Evolutionary conservation across 2,113 vertebrate genomes (phyloP).

Genomic region (Muntiacus reevesi): DNA sequence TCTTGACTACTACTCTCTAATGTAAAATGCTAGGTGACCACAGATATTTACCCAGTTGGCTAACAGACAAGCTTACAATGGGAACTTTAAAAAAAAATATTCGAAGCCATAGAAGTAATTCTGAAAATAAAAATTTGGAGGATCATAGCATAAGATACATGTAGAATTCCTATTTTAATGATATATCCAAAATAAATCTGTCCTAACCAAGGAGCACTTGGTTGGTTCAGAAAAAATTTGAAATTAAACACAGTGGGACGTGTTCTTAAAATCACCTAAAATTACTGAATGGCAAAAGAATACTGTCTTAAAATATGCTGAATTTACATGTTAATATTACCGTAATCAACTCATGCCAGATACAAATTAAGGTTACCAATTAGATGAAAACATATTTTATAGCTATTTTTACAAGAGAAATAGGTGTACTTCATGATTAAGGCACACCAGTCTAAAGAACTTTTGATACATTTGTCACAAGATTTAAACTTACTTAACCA

Average conservation of each 20-base stretch:
- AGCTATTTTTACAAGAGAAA: constrained; percentile 48
- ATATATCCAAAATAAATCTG: constrained; percentile 13
- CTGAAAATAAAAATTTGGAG: constrained; percentile 12
- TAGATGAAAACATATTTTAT: constrained; percentile 40
- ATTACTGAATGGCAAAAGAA: constrained; percentile 52
- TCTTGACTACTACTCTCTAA: background rate
- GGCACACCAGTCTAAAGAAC: constrained; percentile 40
- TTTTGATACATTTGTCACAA: constrained; percentile 49
- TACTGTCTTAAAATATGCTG: constrained; percentile 52
- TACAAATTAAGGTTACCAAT: constrained; percentile 33
- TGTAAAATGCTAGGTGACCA: background rate
- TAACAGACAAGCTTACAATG: constrained; percentile 5
- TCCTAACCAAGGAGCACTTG: constrained; percentile 12
- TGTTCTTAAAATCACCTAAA: constrained; percentile 49
- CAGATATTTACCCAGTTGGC: background rate
- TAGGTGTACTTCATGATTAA: constrained; percentile 60
- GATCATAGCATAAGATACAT: background rate
- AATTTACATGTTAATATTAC: constrained; percentile 19
- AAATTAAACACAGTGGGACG: constrained; percentile 24
- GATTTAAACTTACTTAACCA: constrained; percentile 55
- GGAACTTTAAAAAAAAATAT: constrained; percentile 12
- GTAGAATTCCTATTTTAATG: background rate
- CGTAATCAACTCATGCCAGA: constrained; percentile 41
- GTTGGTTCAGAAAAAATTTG: background rate
- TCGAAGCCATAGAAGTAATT: background rate